Evolutionary conservation across 2,113 vertebrate genomes (phyloP), one percentile per base, ranked within the genome.

Genomic region (Halcyon senegalensis): DNA sequence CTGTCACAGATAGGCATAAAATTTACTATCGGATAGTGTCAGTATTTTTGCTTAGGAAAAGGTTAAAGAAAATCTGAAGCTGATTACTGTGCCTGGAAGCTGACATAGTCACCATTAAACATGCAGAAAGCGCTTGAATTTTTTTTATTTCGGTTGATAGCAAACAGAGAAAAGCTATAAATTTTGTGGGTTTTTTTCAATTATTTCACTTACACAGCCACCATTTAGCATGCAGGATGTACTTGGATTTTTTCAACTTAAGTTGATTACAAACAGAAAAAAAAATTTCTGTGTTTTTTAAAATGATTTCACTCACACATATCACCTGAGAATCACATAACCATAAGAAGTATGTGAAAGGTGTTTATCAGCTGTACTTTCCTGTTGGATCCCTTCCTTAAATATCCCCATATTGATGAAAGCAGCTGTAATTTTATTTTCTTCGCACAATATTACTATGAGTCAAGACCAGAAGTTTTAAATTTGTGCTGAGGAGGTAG

Each of bases 381-480:
- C 62, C 73, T 91, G 58, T 82, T 79, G 64, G 39, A 73, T 84
- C 13, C 20, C 44, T 77, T 78, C 19, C 25, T 70, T 93, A 82
- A 53, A 93, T 73, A 84, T 79, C 4, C 7, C 8, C 15, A 24
- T 82, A 55, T 13, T 91, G 76, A 76, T 76, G 44, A 84, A 96
- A 89, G n/a, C 25, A 75, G 60, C 51, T 89, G 62, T 31, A 94
- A 76, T 89, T 76, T 92, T 9, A 66, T 89, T 87, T 84, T 93
- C 6, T 93, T 91, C 83, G 87, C 66, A 33, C 18, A 76, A 28
- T 92, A 55, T 82, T 80, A 79, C 39, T 90, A 9, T 75, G 66
- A 81, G 30, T 89, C 90, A 94, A 89, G 60, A 53, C 51, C 60
- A 89, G 44, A 19, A 89, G 64, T 66, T 92, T 94, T 89, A 92